Conservation (phyloP, 2,113 vertebrate species). For the Dicrurus megarhynchus region DNA sequence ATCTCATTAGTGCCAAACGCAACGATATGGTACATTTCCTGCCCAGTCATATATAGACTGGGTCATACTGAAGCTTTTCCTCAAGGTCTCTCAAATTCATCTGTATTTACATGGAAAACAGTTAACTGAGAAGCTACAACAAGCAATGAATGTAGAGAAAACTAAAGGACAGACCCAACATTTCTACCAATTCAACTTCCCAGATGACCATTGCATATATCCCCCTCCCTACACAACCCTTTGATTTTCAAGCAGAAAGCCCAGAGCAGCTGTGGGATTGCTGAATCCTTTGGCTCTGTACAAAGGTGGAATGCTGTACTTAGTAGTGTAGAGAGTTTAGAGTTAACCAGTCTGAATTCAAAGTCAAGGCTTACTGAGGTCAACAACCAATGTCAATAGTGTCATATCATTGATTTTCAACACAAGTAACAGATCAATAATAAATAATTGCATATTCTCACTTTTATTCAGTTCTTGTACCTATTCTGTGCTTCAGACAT, state of each 20-base stretch:
- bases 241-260: not conserved
- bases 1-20: not conserved
- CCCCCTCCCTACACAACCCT: not conserved
- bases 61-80: not conserved
- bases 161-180: not conserved
- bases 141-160: not conserved
- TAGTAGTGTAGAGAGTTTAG: not conserved
- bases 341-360: not conserved
- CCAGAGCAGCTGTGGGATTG: not conserved
- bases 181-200: not conserved
- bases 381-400: not conserved
- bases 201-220: accelerated
- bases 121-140: not conserved
- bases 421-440: not conserved
- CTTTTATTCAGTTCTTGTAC: not conserved
- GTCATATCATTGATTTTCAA: accelerated
- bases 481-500: not conserved
- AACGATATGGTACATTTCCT: not conserved
- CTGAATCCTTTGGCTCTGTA: not conserved
- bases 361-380: not conserved
- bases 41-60: not conserved
- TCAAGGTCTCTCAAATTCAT: not conserved
- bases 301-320: not conserved
- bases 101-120: not conserved
- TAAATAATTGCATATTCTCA: not conserved